phyloP scores from a whole-genome alignment of 2,113 vertebrate genomes.

The Alethe castanea region DNA sequence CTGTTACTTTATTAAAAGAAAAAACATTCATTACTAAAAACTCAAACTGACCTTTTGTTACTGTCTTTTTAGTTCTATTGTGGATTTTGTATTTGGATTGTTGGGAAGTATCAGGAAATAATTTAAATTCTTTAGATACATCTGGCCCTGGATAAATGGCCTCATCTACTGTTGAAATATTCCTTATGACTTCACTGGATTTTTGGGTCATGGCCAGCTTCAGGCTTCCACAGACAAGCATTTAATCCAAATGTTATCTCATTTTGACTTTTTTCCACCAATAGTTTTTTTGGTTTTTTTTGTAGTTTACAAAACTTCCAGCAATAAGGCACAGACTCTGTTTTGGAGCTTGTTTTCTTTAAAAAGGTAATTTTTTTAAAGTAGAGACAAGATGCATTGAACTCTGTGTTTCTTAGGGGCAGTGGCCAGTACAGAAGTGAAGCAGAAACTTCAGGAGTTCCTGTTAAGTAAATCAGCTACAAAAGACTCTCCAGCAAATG shows the following conservation, averaged over 20 bases:
- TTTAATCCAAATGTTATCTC: neutral
- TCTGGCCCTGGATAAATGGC: constrained; percentile 17
- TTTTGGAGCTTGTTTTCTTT: neutral
- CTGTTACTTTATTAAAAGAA: neutral
- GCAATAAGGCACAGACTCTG: neutral
- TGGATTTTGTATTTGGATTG: neutral
- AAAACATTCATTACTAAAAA: neutral
- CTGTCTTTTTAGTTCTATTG: neutral
- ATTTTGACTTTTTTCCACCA: constrained; percentile 21
- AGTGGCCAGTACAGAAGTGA: constrained; percentile 95
- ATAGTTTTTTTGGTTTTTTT: neutral
- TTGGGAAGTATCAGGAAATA: constrained; percentile 26
- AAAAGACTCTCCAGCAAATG: constrained; percentile 86
- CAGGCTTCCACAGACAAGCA: neutral
- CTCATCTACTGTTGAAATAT: constrained; percentile 20
- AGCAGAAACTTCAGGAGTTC: constrained; percentile 99
- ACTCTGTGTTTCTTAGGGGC: constrained; percentile 82
- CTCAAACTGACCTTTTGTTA: constrained; percentile 7
- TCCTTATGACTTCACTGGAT: constrained; percentile 11
- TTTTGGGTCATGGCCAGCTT: neutral
- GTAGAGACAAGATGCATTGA: neutral
- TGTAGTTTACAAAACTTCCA: neutral
- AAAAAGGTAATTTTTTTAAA: neutral
- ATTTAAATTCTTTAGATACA: constrained; percentile 43
- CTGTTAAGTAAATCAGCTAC: constrained; percentile 93